Evolutionary conservation across 2,113 vertebrate genomes (phyloP).

Genomic region (Pterocles orientalis): DNA sequence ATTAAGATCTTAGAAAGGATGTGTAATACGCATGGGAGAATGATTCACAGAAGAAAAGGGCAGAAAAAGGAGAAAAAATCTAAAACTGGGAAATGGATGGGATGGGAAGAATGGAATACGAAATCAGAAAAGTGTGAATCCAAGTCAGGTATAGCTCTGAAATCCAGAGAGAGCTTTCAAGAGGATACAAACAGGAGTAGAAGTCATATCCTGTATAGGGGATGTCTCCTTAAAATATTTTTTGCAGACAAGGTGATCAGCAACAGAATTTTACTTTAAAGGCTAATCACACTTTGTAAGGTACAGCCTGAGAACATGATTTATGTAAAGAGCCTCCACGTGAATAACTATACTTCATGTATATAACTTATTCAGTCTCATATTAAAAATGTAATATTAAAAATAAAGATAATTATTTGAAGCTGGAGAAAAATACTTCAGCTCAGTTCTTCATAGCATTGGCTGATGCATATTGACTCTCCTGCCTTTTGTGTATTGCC

Average conservation of each 20-base stretch:
- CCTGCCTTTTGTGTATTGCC: background rate
- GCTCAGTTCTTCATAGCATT: background rate
- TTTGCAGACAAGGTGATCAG: background rate
- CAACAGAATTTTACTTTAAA: background rate
- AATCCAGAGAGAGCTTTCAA: background rate
- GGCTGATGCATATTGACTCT: background rate
- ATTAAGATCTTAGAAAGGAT: background rate
- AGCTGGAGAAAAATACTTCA: background rate
- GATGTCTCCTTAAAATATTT: background rate
- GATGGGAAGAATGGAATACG: background rate
- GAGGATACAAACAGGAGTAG: background rate
- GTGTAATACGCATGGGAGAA: background rate
- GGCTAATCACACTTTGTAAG: background rate
- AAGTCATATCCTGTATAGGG: background rate
- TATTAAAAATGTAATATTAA: background rate
- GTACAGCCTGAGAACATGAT: background rate
- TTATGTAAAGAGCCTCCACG: background rate
- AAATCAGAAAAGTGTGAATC: background rate
- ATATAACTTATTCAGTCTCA: background rate
- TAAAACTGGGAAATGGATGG: background rate
- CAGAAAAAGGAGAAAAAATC: background rate
- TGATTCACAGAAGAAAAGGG: background rate
- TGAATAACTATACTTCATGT: background rate
- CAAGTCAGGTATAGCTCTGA: background rate
- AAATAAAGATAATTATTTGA: background rate